phyloP scores from a whole-genome alignment of 2,888 invertebrate species.

The Cataglyphis rosenhaueri region DNA sequence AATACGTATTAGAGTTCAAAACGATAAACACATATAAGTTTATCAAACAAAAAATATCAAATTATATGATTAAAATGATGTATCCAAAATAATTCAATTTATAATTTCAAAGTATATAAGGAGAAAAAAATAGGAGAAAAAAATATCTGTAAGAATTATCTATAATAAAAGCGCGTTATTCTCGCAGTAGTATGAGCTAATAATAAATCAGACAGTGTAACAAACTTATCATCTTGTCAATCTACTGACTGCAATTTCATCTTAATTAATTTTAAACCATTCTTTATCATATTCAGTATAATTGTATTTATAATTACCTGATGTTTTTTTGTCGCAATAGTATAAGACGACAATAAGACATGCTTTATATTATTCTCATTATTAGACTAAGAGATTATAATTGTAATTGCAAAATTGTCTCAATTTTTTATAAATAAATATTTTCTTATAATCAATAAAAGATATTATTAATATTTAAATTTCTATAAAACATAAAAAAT shows the following conservation, averaged over 20 bases:
- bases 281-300: not conserved
- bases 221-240: not conserved
- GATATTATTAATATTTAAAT: not conserved
- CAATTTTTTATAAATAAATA: not conserved
- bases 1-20: conserved; percentile 13
- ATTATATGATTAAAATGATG: not conserved
- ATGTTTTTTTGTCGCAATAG: not conserved
- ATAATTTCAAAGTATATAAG: not conserved
- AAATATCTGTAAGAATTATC: not conserved
- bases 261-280: not conserved
- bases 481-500: not conserved
- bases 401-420: not conserved
- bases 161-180: not conserved
- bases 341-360: conserved; percentile 1
- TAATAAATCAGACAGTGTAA: conserved; percentile 23
- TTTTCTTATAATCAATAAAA: not conserved
- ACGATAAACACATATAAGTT: not conserved
- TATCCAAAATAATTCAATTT: not conserved
- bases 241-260: not conserved
- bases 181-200: conserved; percentile 11
- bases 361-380: not conserved
- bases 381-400: not conserved
- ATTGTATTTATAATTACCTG: not conserved
- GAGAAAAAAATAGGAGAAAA: not conserved
- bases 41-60: not conserved